phyloP scores from a whole-genome alignment of 2,797 vertebrate species.

The Muraenolepis orangiensis region DNA sequence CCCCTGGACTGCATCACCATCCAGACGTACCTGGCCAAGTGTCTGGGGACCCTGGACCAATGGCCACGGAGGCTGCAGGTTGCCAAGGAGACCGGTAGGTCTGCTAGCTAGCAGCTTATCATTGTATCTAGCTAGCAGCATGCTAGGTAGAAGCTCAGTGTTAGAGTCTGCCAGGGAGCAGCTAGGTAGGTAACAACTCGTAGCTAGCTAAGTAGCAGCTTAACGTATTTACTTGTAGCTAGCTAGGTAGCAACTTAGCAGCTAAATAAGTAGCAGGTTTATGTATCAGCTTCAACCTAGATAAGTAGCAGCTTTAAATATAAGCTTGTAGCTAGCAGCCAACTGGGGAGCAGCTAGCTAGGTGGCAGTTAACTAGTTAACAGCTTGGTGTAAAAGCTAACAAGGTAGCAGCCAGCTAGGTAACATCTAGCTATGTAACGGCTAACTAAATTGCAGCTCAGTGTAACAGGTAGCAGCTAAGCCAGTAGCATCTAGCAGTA shows the following conservation, averaged over 20 bases:
- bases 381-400: too few species aligned
- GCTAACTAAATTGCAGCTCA: too few species aligned
- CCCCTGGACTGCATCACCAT: constrained; percentile 89
- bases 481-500: too few species aligned
- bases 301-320: too few species aligned
- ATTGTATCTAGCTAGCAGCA: neutral
- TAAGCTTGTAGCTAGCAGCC: too few species aligned
- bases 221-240: neutral
- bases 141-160: neutral
- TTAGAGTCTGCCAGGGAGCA: neutral
- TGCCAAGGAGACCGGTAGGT: constrained; percentile 88
- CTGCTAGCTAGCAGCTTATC: neutral
- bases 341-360: too few species aligned
- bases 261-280: too few species aligned
- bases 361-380: too few species aligned
- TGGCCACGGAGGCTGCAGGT: constrained; percentile 89
- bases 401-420: too few species aligned
- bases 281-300: too few species aligned
- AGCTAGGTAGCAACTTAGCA: neutral
- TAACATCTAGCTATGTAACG: too few species aligned
- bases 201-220: neutral
- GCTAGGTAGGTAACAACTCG: neutral
- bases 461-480: too few species aligned
- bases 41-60: constrained; percentile 86
- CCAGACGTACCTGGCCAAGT: constrained; percentile 93